These are phyloP conservation scores for Tinea semifulvella DNA, from an alignment of 2,888 invertebrate species.

Conservation along the genomic window DNA sequence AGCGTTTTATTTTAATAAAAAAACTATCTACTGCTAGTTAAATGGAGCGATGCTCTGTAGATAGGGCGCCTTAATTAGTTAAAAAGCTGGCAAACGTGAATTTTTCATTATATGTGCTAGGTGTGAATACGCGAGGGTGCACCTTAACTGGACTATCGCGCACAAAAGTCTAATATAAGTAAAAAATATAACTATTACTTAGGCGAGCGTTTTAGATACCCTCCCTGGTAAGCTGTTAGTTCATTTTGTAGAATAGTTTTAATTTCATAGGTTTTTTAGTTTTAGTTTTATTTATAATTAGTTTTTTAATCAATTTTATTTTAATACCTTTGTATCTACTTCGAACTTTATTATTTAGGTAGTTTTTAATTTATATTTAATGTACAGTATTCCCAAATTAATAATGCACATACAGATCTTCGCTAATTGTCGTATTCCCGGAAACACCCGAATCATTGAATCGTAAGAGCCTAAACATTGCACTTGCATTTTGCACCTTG, in stretches of 20 bases:
- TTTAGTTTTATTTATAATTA: neutral
- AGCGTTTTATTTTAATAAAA: conserved; percentile 10
- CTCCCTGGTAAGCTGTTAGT: too few relatives aligned
- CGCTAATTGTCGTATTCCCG: too few relatives aligned
- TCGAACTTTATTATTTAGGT: too few relatives aligned
- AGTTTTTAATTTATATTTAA: too few relatives aligned
- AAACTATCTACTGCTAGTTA: conserved; percentile 6
- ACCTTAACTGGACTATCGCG: neutral
- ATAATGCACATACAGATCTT: too few relatives aligned
- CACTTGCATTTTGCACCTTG: too few relatives aligned
- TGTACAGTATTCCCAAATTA: too few relatives aligned
- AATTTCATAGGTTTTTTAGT: too few relatives aligned
- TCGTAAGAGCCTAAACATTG: too few relatives aligned
- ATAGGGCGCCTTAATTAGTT: conserved; percentile 13
- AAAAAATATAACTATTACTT: neutral
- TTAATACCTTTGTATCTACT: neutral
- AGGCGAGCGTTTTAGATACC: too few relatives aligned
- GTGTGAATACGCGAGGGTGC: conserved; percentile 12
- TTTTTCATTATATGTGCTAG: conserved; percentile 9
- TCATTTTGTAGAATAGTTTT: too few relatives aligned
- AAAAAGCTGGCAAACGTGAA: conserved; percentile 10
- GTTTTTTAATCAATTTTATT: neutral
- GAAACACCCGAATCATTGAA: too few relatives aligned
- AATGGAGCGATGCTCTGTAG: conserved; percentile 5
- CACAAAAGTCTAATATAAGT: neutral